phyloP scores from a whole-genome alignment of 2,888 invertebrate species.

The Rapana venosa region DNA sequence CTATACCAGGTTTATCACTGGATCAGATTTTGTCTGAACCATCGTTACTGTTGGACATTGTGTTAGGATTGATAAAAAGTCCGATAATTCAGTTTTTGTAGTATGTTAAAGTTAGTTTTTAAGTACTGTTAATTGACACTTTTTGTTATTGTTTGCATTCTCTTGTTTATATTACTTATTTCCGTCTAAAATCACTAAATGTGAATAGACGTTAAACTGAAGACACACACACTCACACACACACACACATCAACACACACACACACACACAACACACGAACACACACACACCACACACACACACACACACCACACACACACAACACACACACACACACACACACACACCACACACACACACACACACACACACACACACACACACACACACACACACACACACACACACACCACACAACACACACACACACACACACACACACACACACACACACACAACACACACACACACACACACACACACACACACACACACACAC shows the following conservation, averaged over 20 bases:
- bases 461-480: background rate
- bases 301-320: constrained; percentile 21
- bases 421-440: background rate
- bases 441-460: background rate
- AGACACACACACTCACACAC: background rate
- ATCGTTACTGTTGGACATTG: too few relatives aligned
- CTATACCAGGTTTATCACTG: too few relatives aligned
- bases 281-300: background rate
- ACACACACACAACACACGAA: background rate
- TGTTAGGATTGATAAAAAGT: too few relatives aligned
- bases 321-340: background rate
- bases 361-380: constrained; percentile 11
- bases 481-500: background rate
- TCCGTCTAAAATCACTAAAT: too few relatives aligned
- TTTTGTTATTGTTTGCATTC: too few relatives aligned
- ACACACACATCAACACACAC: background rate
- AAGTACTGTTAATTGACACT: too few relatives aligned
- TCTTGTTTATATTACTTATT: too few relatives aligned
- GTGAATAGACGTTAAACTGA: too few relatives aligned
- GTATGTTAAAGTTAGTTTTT: too few relatives aligned
- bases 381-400: background rate
- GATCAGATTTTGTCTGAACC: too few relatives aligned
- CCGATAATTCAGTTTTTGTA: too few relatives aligned
- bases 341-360: constrained; percentile 8
- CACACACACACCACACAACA: background rate